These are phyloP conservation scores for Carassius gibelio DNA, from an alignment of 2,113 vertebrate genomes.

Conservation along the genomic window DNA sequence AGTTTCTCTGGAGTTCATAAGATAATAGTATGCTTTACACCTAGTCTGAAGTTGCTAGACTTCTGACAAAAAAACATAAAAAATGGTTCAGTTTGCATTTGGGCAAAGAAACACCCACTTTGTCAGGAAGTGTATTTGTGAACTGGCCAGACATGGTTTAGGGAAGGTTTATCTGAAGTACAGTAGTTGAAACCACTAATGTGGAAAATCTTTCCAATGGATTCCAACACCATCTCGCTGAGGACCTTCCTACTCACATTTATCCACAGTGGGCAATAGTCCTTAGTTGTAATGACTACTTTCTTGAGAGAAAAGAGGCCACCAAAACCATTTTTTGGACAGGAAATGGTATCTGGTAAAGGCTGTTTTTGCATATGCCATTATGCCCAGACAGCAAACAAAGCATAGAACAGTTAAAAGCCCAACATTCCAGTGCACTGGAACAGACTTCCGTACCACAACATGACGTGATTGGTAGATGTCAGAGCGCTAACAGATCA, in stretches of 20 bases:
- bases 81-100: not conserved
- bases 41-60: not conserved
- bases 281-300: slow-evolving; percentile 34
- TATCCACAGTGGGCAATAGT: not conserved
- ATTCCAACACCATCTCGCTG: slow-evolving; percentile 29
- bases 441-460: slow-evolving; percentile 51
- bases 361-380: slow-evolving; percentile 36
- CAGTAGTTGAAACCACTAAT: not conserved
- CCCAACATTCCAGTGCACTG: slow-evolving; percentile 63
- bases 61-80: not conserved
- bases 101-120: not conserved
- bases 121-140: not conserved
- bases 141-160: not conserved
- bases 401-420: slow-evolving; percentile 59
- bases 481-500: slow-evolving; percentile 45
- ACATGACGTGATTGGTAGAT: slow-evolving; percentile 64
- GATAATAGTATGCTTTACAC: not conserved
- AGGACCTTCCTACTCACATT: slow-evolving; percentile 17
- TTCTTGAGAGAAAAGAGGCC: slow-evolving; percentile 40
- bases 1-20: not conserved
- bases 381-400: slow-evolving; percentile 45
- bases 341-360: slow-evolving; percentile 54
- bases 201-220: slow-evolving; percentile 17
- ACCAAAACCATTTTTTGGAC: slow-evolving; percentile 50
- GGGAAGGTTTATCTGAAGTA: not conserved